Evolutionary conservation across 2,113 vertebrate genomes (phyloP).

Genomic region (Athene noctua): DNA sequence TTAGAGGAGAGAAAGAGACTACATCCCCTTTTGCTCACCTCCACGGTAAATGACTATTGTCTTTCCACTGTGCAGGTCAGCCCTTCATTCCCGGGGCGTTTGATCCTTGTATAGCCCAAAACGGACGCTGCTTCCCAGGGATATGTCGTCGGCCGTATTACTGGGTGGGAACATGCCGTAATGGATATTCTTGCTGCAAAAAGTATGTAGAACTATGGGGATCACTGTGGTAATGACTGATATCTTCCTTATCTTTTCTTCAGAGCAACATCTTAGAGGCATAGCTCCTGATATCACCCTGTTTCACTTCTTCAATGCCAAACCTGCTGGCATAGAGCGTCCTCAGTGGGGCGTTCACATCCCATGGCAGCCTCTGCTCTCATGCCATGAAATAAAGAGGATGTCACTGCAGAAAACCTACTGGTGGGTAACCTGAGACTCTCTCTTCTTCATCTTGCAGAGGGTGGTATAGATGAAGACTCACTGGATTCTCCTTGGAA

Average conservation of each 20-base stretch:
- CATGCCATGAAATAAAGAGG: background rate
- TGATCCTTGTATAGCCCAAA: accelerated
- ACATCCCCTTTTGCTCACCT: background rate
- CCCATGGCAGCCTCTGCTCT: background rate
- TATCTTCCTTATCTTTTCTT: background rate
- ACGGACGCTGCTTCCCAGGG: background rate
- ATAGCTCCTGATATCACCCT: background rate
- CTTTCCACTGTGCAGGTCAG: background rate
- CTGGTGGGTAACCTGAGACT: background rate
- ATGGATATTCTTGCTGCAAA: background rate
- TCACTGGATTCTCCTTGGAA: background rate
- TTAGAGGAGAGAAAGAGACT: background rate
- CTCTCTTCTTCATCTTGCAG: background rate
- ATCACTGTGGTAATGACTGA: background rate
- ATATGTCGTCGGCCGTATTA: background rate
- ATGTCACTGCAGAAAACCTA: background rate
- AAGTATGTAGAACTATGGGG: background rate
- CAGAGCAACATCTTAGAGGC: background rate
- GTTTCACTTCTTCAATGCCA: background rate
- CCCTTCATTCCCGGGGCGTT: accelerated
- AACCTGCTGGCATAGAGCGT: background rate
- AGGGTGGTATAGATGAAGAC: background rate
- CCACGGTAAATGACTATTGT: background rate
- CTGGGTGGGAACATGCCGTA: background rate
- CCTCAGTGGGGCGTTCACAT: accelerated